phyloP scores from a whole-genome alignment of 1,140 invertebrate genomes.

The Trinorchestia longiramus region DNA sequence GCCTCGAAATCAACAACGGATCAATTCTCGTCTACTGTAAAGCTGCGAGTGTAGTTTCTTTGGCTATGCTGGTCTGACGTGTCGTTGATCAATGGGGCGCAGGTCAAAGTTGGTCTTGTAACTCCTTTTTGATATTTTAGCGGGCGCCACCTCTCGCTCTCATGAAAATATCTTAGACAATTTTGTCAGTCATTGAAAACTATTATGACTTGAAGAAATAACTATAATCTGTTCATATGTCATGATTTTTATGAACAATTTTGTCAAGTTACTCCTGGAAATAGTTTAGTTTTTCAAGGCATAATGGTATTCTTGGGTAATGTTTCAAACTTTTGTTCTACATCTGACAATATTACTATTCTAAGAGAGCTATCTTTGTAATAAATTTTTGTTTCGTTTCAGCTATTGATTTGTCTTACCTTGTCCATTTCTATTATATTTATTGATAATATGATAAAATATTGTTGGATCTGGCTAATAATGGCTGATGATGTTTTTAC shows the following conservation, averaged over 20 bases:
- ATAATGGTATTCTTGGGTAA: background rate
- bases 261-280: background rate
- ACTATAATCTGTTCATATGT: background rate
- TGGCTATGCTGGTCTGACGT: background rate
- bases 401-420: slow-evolving; percentile 31
- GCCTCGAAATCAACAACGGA: background rate
- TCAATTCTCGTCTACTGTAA: background rate
- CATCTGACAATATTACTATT: background rate
- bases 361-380: slow-evolving; percentile 36
- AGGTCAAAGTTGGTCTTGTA: background rate
- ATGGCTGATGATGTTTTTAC: slow-evolving; percentile 53
- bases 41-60: background rate
- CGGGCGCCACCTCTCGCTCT: slow-evolving; percentile 38
- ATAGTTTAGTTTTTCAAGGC: slow-evolving; percentile 29
- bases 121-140: background rate
- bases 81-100: background rate
- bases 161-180: background rate
- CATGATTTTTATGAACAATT: background rate
- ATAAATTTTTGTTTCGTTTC: slow-evolving; percentile 32
- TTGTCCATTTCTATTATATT: slow-evolving; percentile 16
- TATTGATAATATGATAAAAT: slow-evolving; percentile 9
- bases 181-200: background rate
- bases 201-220: slow-evolving; percentile 46
- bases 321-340: slow-evolving; percentile 9
- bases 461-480: slow-evolving; percentile 18